Conservation (phyloP, 2,113 vertebrate genomes). For the Patagioenas fasciata region DNA sequence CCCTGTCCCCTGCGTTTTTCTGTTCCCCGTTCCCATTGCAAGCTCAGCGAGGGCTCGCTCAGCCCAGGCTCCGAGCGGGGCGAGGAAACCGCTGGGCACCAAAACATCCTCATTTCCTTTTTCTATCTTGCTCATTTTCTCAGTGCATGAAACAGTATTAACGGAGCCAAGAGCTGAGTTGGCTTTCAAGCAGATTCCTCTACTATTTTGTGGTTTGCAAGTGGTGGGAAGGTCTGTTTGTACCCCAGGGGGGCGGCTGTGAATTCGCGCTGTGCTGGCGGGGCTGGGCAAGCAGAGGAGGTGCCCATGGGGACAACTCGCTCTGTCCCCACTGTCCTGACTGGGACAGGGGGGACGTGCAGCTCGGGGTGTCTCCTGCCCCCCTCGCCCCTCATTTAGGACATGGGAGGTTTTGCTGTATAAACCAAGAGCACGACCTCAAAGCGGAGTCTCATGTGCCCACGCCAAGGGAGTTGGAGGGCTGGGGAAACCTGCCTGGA, state of each 20-base stretch:
- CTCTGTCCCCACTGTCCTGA: not conserved
- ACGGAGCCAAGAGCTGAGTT: not conserved
- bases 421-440: not conserved
- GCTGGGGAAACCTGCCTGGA: not conserved
- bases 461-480: not conserved
- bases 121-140: not conserved
- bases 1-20: not conserved
- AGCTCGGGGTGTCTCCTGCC: not conserved
- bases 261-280: rapidly evolving
- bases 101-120: not conserved
- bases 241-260: not conserved
- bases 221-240: not conserved
- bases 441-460: rapidly evolving
- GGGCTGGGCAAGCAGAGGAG: not conserved
- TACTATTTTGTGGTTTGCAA: not conserved
- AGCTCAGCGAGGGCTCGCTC: not conserved
- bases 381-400: not conserved
- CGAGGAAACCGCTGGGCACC: rapidly evolving
- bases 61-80: not conserved
- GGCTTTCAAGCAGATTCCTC: not conserved
- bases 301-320: rapidly evolving
- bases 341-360: too few relatives aligned
- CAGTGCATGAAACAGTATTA: constrained; percentile 36
- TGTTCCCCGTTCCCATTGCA: not conserved
- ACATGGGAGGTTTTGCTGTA: not conserved